phyloP scores from a whole-genome alignment of 1,140 invertebrate species.

The Rhopalosiphum padi region DNA sequence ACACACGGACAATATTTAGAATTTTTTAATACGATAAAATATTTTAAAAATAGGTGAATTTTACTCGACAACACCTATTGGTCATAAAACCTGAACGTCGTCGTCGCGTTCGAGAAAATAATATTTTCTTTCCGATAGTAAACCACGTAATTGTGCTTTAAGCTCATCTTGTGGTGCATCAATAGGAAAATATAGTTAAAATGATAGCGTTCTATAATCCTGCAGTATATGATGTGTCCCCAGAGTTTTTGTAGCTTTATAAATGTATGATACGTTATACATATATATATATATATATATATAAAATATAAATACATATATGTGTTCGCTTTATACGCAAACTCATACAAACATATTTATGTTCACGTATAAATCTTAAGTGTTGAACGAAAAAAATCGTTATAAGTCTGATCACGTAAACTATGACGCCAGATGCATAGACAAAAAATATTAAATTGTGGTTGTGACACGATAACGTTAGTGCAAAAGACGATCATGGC shows the following conservation, averaged over 20 bases:
- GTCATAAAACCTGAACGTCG: not conserved
- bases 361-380: conserved; percentile 1
- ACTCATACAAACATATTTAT: not conserved
- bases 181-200: conserved; percentile 15
- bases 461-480: not conserved
- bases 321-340: not conserved
- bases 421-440: conserved; percentile 12
- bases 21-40: not conserved
- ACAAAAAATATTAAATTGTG: not conserved
- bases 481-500: not conserved
- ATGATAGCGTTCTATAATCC: conserved; percentile 6
- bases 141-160: conserved; percentile 4
- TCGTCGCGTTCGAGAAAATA: not conserved
- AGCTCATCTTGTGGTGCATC: not conserved
- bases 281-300: not conserved
- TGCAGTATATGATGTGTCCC: not conserved
- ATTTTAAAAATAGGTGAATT: not conserved
- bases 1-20: not conserved
- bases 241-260: conserved; percentile 15
- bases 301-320: not conserved
- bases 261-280: not conserved
- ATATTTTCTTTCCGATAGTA: not conserved
- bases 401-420: conserved; percentile 1
- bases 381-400: conserved; percentile 10
- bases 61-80: not conserved